Conservation (phyloP, 2,888 invertebrate genomes). For the Clitarchus hookeri region DNA sequence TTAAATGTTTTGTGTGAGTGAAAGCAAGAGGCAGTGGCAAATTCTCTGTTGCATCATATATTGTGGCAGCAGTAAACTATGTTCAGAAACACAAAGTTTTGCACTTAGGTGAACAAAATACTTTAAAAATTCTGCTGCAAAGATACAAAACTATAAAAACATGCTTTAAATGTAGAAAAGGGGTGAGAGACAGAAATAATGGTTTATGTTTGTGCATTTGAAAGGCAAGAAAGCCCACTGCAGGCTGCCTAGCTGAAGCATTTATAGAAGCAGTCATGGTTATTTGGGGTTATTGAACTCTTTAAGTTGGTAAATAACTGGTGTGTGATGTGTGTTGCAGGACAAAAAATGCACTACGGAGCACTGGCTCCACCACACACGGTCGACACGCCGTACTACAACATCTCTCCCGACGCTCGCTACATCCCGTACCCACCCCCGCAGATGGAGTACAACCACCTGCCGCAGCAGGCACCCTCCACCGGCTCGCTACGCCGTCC, state of each 20-base stretch:
- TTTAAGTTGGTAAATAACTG: neutral
- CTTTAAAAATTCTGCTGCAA: too few species aligned
- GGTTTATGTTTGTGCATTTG: too few species aligned
- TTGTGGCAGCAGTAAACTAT: too few species aligned
- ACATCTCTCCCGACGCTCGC: slow-evolving; percentile 71
- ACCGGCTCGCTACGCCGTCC: slow-evolving; percentile 63
- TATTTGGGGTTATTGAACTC: neutral
- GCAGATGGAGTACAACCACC: slow-evolving; percentile 67
- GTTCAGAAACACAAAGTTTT: too few species aligned
- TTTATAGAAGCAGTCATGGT: neutral
- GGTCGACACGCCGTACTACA: slow-evolving; percentile 78
- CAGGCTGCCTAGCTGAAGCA: neutral
- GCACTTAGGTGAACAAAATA: too few species aligned
- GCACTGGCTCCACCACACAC: slow-evolving; percentile 71
- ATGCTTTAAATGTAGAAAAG: too few species aligned
- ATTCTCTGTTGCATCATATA: too few species aligned
- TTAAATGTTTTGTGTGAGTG: too few species aligned
- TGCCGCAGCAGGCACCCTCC: slow-evolving; percentile 58
- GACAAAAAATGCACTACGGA: slow-evolving; percentile 62
- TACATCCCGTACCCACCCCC: slow-evolving; percentile 84
- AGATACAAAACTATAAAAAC: too few species aligned
- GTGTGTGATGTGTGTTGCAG: slow-evolving; percentile 46
- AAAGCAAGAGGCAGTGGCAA: too few species aligned
- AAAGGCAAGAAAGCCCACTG: too few species aligned
- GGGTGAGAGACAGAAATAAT: too few species aligned